Evolutionary conservation across 2,113 vertebrate species (phyloP).

Genomic region (Setophaga coronata): DNA sequence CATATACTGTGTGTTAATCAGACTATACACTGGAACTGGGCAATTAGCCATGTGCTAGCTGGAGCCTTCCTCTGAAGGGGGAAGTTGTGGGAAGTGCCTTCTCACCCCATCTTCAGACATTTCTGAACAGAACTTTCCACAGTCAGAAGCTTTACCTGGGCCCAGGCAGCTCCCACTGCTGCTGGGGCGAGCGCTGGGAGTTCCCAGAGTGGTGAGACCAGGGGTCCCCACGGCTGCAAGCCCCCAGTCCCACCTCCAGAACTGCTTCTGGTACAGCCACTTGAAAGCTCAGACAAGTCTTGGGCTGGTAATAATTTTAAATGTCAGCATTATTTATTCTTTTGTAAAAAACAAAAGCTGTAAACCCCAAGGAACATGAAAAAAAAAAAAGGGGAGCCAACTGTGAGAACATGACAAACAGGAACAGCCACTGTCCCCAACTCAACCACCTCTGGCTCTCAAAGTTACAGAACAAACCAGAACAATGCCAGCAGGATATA

Average conservation of each 20-base stretch:
- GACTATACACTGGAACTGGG: neutral
- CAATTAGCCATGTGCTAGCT: neutral
- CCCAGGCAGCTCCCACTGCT: neutral
- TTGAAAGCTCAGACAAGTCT: neutral
- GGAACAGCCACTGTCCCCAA: neutral
- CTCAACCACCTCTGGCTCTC: neutral
- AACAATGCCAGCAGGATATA: neutral
- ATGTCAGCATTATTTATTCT: neutral
- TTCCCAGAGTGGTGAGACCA: neutral
- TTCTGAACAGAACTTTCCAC: neutral
- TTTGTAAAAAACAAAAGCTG: neutral
- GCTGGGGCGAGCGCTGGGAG: neutral
- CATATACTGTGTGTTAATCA: neutral
- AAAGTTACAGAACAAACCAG: neutral
- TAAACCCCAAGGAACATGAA: neutral
- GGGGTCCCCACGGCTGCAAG: neutral
- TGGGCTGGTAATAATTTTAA: neutral
- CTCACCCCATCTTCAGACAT: neutral
- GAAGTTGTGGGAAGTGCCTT: neutral
- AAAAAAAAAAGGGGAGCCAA: neutral
- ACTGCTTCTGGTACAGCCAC: neutral
- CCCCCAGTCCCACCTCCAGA: neutral
- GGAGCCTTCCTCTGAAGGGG: neutral
- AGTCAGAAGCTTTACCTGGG: neutral
- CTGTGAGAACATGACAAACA: accelerated